Conservation (phyloP, 2,797 vertebrate genomes). For the Channa striata region DNA sequence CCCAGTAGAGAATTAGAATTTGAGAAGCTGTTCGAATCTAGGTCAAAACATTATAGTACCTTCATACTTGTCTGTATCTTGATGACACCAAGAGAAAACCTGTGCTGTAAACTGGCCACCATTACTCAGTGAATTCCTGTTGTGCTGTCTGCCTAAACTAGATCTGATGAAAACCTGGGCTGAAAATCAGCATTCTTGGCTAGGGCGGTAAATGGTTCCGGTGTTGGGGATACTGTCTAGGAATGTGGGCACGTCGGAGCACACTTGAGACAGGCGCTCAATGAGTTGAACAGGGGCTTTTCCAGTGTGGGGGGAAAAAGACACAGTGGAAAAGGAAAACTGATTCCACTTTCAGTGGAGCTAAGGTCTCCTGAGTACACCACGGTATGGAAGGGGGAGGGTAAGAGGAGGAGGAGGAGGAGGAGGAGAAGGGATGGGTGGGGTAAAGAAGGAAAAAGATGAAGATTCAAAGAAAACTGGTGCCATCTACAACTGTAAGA, state of each 20-base stretch:
- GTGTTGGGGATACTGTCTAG: slow-evolving; percentile 78
- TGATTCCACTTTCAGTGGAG: slow-evolving; percentile 65
- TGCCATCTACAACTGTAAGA: slow-evolving; percentile 48
- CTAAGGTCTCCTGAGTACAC: slow-evolving; percentile 65
- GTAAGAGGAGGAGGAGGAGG: slow-evolving; percentile 14
- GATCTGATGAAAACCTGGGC: slow-evolving; percentile 66
- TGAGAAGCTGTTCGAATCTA: slow-evolving; percentile 38
- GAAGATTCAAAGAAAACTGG: slow-evolving; percentile 53
- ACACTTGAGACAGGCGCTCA: slow-evolving; percentile 49
- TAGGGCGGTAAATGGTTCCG: slow-evolving; percentile 69
- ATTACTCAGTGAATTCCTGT: slow-evolving; percentile 61
- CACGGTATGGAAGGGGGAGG: slow-evolving; percentile 40
- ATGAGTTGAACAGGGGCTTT: slow-evolving; percentile 59
- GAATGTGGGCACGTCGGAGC: slow-evolving; percentile 70
- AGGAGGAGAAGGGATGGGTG: slow-evolving; percentile 33
- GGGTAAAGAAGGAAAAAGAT: slow-evolving; percentile 48
- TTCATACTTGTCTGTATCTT: slow-evolving; percentile 16
- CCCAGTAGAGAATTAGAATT: slow-evolving; percentile 17
- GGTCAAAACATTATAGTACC: slow-evolving; percentile 46
- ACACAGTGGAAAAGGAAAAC: slow-evolving; percentile 68
- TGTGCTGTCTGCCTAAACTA: slow-evolving; percentile 53
- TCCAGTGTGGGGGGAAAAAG: slow-evolving; percentile 50
- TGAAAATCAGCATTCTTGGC: slow-evolving; percentile 74
- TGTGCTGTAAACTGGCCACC: slow-evolving; percentile 47
- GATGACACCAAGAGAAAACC: slow-evolving; percentile 46